These are phyloP conservation scores for Tokudaia muenninki DNA, from an alignment of 2,797 vertebrate genomes.

Conservation along the genomic window DNA sequence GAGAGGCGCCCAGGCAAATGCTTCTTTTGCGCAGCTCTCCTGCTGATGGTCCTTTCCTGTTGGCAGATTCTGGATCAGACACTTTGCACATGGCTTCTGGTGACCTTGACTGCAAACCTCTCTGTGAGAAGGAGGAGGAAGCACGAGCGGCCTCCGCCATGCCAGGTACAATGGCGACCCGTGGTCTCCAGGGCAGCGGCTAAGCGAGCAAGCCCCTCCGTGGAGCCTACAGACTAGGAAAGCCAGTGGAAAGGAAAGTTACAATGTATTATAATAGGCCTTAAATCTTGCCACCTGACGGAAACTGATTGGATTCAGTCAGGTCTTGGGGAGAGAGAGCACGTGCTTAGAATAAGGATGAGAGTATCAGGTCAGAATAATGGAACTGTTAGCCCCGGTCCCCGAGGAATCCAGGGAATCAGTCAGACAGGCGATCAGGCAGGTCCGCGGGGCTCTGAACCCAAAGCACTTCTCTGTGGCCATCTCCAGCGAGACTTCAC, in stretches of 20 bases:
- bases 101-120: constrained; percentile 29
- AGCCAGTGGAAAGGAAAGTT: background rate
- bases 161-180: constrained; percentile 33
- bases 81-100: constrained; percentile 71
- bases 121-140: constrained; percentile 54
- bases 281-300: background rate
- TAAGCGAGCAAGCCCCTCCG: background rate
- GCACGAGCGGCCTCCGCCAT: background rate
- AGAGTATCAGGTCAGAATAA: background rate
- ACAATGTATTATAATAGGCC: background rate
- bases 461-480: background rate
- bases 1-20: constrained; percentile 45
- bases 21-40: constrained; percentile 42
- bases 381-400: background rate
- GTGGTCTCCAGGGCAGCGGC: background rate
- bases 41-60: constrained; percentile 52
- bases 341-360: background rate
- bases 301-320: background rate
- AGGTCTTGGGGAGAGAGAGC: background rate
- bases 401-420: background rate
- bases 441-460: background rate
- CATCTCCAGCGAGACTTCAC: background rate
- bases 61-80: constrained; percentile 73
- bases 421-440: background rate
- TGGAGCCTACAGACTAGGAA: background rate